Percentiles rank a stretch among this genome's conserved stretches.
Conservation (phyloP, 2,113 vertebrate genomes). For the Archilochus colubris region DNA sequence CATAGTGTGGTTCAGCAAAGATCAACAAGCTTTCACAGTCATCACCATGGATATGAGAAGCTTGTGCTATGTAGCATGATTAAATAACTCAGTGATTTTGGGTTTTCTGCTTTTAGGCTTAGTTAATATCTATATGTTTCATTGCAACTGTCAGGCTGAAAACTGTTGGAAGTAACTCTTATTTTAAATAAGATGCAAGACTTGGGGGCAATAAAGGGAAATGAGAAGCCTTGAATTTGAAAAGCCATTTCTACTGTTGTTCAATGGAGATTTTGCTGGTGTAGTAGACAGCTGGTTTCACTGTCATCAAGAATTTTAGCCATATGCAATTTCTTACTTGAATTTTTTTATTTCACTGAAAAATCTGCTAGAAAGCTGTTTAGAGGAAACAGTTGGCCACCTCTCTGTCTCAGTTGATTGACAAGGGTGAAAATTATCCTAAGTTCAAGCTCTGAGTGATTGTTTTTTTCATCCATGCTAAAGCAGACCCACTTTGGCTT, state of each 20-base stretch:
- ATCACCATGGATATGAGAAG: background rate
- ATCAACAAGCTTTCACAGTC: background rate
- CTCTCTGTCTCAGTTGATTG: background rate
- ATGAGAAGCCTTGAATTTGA: background rate
- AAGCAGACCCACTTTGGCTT: too few species aligned
- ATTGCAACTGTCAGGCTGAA: background rate
- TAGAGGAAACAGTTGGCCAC: background rate
- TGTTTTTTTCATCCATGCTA: too few species aligned
- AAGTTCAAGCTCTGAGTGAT: too few species aligned
- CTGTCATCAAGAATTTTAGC: background rate
- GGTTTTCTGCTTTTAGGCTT: background rate
- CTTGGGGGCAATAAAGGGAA: background rate
- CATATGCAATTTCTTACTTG: background rate
- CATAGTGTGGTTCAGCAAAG: background rate
- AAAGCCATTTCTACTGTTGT: background rate
- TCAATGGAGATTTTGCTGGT: background rate
- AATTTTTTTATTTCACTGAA: background rate
- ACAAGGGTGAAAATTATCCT: too few species aligned
- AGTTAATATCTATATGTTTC: background rate
- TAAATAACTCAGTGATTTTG: background rate
- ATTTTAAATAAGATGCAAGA: background rate
- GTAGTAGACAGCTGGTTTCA: background rate
- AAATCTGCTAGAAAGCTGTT: background rate
- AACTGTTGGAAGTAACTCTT: background rate
- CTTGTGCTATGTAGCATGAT: accelerated